Evolutionary conservation across 2,797 vertebrate species (phyloP).

Genomic region (Sebastes steindachneri): DNA sequence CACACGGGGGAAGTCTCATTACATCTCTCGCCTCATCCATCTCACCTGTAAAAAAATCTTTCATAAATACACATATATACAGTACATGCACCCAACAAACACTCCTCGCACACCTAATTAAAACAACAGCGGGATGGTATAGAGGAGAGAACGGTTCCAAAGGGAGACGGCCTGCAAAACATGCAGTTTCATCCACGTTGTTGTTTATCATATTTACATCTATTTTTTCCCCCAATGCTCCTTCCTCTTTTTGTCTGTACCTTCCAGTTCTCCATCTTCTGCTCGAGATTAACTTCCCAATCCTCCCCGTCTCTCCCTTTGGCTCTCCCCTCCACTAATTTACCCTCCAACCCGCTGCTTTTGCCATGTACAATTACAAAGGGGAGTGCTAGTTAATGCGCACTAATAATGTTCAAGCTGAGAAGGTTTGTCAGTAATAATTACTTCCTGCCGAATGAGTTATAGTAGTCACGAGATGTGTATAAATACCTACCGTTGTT

Average conservation of each 20-base stretch:
- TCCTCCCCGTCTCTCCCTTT: slow-evolving; percentile 41
- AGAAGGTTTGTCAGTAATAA: slow-evolving; percentile 90
- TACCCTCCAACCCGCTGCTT: slow-evolving; percentile 86
- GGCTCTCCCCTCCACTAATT: slow-evolving; percentile 81
- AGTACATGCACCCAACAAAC: background rate
- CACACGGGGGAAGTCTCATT: slow-evolving; percentile 73
- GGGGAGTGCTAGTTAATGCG: slow-evolving; percentile 89
- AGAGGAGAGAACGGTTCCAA: slow-evolving; percentile 45
- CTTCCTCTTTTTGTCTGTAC: slow-evolving; percentile 31
- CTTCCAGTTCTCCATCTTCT: slow-evolving; percentile 58
- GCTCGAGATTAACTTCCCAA: slow-evolving; percentile 64
- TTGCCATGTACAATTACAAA: slow-evolving; percentile 89
- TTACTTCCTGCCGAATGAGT: slow-evolving; percentile 88
- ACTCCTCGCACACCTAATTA: slow-evolving; percentile 67
- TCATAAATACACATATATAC: slow-evolving; percentile 60
- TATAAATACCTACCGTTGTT: slow-evolving; percentile 80
- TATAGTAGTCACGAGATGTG: slow-evolving; percentile 79
- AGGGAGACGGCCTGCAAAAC: slow-evolving; percentile 65
- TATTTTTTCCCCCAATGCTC: slow-evolving; percentile 35
- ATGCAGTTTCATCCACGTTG: slow-evolving; percentile 68
- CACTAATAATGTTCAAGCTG: slow-evolving; percentile 89
- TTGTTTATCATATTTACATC: slow-evolving; percentile 71
- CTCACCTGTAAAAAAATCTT: slow-evolving; percentile 52
- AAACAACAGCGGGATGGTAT: slow-evolving; percentile 64
- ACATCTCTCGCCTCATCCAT: slow-evolving; percentile 75